Conservation (phyloP, 1,140 invertebrate genomes). For the Melitaea cinxia region DNA sequence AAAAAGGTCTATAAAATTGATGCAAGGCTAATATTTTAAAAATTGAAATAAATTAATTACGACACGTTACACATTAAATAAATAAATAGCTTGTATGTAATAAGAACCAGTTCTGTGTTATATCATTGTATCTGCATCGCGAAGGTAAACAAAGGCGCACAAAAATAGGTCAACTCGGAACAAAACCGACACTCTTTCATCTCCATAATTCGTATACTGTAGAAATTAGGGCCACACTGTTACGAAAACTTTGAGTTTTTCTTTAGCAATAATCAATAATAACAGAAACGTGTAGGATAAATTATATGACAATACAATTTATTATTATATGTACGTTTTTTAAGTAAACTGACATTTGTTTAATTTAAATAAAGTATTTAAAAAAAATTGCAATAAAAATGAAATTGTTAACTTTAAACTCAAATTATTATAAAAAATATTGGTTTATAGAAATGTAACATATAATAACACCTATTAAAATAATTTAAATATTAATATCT, state of each 20-base stretch:
- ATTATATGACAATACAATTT: not conserved
- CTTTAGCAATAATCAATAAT: not conserved
- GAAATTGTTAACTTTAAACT: too few relatives aligned
- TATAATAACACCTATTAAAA: too few relatives aligned
- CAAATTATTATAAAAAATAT: too few relatives aligned
- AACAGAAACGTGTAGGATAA: too few relatives aligned
- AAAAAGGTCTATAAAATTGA: too few relatives aligned
- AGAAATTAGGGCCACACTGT: not conserved
- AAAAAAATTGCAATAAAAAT: too few relatives aligned
- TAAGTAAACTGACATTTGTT: too few relatives aligned
- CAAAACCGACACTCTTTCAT: not conserved
- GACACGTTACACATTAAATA: not conserved
- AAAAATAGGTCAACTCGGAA: not conserved
- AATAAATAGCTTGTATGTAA: not conserved
- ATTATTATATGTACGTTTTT: not conserved
- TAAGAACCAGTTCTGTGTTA: not conserved
- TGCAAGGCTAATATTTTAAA: too few relatives aligned
- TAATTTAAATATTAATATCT: too few relatives aligned
- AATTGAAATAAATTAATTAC: too few relatives aligned
- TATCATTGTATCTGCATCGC: not conserved
- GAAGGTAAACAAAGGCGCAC: not conserved
- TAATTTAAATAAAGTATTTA: too few relatives aligned
- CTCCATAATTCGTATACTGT: not conserved
- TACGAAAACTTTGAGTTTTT: not conserved
- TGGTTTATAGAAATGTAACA: too few relatives aligned